Conservation (phyloP, 2,797 vertebrate species). For the Clarias laeviceps region DNA sequence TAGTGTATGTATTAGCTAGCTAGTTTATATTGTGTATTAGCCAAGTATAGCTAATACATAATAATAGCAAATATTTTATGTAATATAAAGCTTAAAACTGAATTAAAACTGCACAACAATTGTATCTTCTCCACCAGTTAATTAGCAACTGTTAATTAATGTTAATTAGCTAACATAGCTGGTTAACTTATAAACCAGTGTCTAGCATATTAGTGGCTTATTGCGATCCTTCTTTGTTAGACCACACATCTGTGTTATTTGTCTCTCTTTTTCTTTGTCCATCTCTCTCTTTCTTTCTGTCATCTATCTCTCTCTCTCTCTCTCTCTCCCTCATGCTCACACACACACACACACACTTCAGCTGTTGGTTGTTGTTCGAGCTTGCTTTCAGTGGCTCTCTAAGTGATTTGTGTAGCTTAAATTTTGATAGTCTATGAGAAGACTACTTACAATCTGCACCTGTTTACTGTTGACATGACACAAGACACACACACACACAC, state of each 20-base stretch:
- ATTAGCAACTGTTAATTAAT: not conserved
- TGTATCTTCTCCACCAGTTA: not conserved
- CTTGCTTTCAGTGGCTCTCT: conserved; percentile 11
- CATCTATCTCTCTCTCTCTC: not conserved
- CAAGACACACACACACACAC: conserved; percentile 33
- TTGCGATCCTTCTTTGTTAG: no score
- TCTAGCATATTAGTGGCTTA: not conserved
- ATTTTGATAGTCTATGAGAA: conserved; percentile 26
- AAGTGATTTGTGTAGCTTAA: conserved; percentile 21
- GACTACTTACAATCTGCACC: conserved; percentile 43
- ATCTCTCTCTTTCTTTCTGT: not conserved
- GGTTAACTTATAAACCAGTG: not conserved
- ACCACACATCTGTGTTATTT: not conserved
- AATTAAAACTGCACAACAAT: not conserved
- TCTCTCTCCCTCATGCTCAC: not conserved
- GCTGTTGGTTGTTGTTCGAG: not conserved
- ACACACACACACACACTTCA: conserved; percentile 3
- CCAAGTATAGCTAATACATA: no score
- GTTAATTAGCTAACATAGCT: not conserved
- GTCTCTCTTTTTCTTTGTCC: not conserved
- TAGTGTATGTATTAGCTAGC: no score
- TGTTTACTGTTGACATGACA: conserved; percentile 51
- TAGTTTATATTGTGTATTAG: not conserved
- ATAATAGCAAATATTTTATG: not conserved
- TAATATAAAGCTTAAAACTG: not conserved